Percentiles rank a stretch among this genome's conserved stretches.
phyloP scores from a whole-genome alignment of 2,113 vertebrate genomes.

The Sciurus niger region DNA sequence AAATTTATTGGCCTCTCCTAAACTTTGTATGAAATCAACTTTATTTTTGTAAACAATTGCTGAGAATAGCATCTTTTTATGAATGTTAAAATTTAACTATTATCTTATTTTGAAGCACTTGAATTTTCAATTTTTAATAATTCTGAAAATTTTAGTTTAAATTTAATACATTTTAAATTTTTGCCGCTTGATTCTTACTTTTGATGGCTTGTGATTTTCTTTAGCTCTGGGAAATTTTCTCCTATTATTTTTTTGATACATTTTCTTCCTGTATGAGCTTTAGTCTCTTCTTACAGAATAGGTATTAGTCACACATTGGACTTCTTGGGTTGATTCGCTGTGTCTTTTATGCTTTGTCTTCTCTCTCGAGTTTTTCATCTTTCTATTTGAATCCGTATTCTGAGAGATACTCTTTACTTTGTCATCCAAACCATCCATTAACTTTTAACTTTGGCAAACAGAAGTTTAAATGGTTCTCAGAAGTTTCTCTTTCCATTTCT shows the following conservation, averaged over 20 bases:
- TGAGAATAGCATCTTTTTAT: neutral
- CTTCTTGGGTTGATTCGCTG: neutral
- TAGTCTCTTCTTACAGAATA: neutral
- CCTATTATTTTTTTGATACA: neutral
- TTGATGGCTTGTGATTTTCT: neutral
- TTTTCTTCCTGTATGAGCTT: neutral
- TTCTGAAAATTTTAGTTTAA: constrained; percentile 59
- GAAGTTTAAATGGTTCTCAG: constrained; percentile 41
- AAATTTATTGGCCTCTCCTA: constrained; percentile 52
- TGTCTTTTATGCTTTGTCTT: constrained; percentile 16
- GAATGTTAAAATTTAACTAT: constrained; percentile 35
- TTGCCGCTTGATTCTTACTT: constrained; percentile 39
- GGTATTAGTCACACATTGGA: neutral
- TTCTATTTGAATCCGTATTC: constrained; percentile 43
- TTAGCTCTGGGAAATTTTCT: neutral
- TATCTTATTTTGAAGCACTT: constrained; percentile 35
- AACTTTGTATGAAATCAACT: constrained; percentile 32
- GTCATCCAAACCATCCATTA: constrained; percentile 5
- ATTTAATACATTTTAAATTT: neutral
- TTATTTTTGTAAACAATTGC: constrained; percentile 42
- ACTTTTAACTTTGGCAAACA: constrained; percentile 51
- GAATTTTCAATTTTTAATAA: constrained; percentile 49
- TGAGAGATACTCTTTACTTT: constrained; percentile 39
- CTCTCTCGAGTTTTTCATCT: constrained; percentile 7
- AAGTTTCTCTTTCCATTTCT: constrained; percentile 28